Evolutionary conservation across 2,113 vertebrate genomes (phyloP).

Genomic region (Chunga burmeisteri): DNA sequence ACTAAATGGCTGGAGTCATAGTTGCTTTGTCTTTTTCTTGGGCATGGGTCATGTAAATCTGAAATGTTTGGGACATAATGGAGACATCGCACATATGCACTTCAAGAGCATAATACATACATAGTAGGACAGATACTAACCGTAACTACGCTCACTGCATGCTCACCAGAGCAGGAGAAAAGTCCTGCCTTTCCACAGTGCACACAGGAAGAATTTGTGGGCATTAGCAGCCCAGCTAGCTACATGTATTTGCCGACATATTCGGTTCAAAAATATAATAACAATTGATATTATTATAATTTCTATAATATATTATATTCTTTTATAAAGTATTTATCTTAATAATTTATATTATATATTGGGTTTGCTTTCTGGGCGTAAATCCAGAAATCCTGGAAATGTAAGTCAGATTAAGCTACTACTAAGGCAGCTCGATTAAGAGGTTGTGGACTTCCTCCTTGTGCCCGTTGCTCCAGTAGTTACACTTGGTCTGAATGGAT

Average conservation of each 20-base stretch:
- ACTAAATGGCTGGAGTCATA: neutral
- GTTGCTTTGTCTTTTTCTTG: neutral
- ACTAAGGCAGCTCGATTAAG: neutral
- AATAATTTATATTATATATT: neutral
- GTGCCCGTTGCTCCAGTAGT: neutral
- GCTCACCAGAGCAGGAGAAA: neutral
- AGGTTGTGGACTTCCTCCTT: neutral
- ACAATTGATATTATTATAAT: neutral
- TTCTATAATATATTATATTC: neutral
- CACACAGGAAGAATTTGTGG: neutral
- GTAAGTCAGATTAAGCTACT: neutral
- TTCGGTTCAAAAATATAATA: neutral
- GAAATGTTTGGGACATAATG: neutral
- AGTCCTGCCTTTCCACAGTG: neutral
- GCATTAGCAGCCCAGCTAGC: neutral
- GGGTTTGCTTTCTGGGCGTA: neutral
- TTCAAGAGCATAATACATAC: neutral
- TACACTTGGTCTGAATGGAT: neutral
- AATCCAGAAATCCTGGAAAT: neutral
- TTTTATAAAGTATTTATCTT: neutral
- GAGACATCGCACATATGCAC: neutral
- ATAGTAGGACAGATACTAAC: neutral
- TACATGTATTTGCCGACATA: neutral
- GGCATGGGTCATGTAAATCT: neutral
- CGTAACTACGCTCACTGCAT: neutral